Evolutionary conservation across 2,797 vertebrate genomes (phyloP), one percentile per base, ranked within the genome.

Genomic region (Borostomias antarcticus): DNA sequence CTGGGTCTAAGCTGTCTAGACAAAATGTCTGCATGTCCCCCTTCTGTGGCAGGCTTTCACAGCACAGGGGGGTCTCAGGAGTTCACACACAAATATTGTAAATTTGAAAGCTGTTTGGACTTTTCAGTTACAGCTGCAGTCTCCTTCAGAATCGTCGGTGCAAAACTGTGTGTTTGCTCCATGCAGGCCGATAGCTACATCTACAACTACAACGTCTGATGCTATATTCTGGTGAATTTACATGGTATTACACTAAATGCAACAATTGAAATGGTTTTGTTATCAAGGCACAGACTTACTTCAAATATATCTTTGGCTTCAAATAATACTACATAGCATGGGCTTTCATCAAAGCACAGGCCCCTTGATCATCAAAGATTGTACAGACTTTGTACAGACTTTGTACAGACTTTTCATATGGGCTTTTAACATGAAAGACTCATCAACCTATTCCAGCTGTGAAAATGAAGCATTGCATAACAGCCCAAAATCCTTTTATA

Each of bases 351-450:
- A 43, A 43, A 32, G n/a, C 53, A 56, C 6, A 19, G 29, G 53
- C 17, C 8, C n/a, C 17, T 23, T 40, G 32, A 35, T 53, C 30
- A 63, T 37, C 11, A 33, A 17, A 35, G 48, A 17, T 25, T 23
- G 19, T 35, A 23, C 32, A 10, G n/a, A n/a, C n/a, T n/a, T 35
- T 4, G 15, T 17, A n/a, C 5, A 37, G 61, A 37, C 47, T 26
- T 35, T 4, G 15, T 17, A n/a, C 5, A 37, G 61, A 37, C 47
- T 26, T 17, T 2, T 43, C 17, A 43, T 25, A 4, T 9, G 23
- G 37, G 25, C 47, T 33, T 15, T 19, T 21, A 35, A 25, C 61
- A 37, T 63, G 30, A 53, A 63, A 63, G 30, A 21, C 48, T 35
- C 17, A 10, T 19, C 40, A 52, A 30, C 15, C 15, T 15, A 13